These are phyloP conservation scores for Brachycybe producta DNA, from an alignment of 2,888 invertebrate species.

Conservation along the genomic window DNA sequence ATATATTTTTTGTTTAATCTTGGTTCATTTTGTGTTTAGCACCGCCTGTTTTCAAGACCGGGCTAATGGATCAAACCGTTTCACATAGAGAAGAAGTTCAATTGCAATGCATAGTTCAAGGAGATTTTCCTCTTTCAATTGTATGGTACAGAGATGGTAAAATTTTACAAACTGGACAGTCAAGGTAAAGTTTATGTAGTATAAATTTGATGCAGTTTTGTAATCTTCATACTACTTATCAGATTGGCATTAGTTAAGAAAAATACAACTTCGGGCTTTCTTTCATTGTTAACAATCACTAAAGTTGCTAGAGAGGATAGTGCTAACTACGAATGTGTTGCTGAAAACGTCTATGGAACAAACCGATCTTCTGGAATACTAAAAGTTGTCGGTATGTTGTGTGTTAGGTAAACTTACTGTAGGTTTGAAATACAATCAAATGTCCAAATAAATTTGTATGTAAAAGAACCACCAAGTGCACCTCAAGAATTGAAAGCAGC, in stretches of 20 bases:
- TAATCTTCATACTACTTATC: too few relatives aligned
- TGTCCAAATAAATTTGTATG: neutral
- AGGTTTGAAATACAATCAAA: neutral
- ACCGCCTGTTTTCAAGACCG: conserved; percentile 8
- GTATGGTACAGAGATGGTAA: conserved; percentile 29
- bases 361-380: conserved; percentile 11
- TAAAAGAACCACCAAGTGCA: conserved; percentile 5
- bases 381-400: conserved; percentile 17
- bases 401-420: neutral
- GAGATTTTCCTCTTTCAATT: conserved; percentile 33
- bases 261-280: neutral
- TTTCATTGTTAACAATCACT: conserved; percentile 12
- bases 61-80: conserved; percentile 23
- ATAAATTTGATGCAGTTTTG: too few relatives aligned
- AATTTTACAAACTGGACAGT: neutral
- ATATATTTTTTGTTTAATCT: neutral
- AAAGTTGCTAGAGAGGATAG: conserved; percentile 17
- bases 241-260: conserved; percentile 1
- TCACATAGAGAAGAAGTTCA: conserved; percentile 28
- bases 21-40: conserved; percentile 1
- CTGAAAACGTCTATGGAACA: conserved; percentile 14
- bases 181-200: neutral
- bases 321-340: conserved; percentile 14
- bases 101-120: conserved; percentile 32
- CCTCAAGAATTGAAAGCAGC: conserved; percentile 4